Evolutionary conservation across 2,113 vertebrate species (phyloP).

Genomic region (Semnornis frantzii): DNA sequence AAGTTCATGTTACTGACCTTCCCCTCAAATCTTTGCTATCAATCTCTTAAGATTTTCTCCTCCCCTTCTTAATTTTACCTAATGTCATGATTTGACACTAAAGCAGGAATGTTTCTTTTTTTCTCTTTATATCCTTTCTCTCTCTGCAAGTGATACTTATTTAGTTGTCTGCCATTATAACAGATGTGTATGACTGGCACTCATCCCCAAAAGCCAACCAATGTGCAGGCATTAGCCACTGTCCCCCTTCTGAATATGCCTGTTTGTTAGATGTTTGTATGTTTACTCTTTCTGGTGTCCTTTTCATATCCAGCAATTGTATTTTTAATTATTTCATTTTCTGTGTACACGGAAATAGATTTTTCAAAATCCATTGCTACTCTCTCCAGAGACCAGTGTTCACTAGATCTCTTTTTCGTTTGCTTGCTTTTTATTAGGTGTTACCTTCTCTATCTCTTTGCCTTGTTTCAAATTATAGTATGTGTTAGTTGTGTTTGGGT

Average conservation of each 20-base stretch:
- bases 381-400: not conserved
- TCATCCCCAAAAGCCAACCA: not conserved
- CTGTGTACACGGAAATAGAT: not conserved
- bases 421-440: not conserved
- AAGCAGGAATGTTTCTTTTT: not conserved
- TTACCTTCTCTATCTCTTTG: not conserved
- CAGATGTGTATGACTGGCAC: not conserved
- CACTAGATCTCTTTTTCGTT: not conserved
- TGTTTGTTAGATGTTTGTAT: not conserved
- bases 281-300: not conserved
- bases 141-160: not conserved
- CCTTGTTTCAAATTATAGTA: not conserved
- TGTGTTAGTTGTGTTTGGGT: slow-evolving; percentile 6
- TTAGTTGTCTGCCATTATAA: not conserved
- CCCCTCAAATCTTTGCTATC: not conserved
- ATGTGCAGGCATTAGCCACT: not conserved
- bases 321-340: not conserved
- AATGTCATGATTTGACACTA: not conserved
- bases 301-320: not conserved
- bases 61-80: not conserved
- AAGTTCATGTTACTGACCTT: not conserved
- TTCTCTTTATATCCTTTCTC: not conserved
- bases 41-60: not conserved
- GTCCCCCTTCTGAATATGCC: not conserved
- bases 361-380: not conserved